Evolutionary conservation across 2,888 invertebrate species (phyloP), one percentile per base, ranked within the genome.

Genomic region (Keiferia lycopersicella): DNA sequence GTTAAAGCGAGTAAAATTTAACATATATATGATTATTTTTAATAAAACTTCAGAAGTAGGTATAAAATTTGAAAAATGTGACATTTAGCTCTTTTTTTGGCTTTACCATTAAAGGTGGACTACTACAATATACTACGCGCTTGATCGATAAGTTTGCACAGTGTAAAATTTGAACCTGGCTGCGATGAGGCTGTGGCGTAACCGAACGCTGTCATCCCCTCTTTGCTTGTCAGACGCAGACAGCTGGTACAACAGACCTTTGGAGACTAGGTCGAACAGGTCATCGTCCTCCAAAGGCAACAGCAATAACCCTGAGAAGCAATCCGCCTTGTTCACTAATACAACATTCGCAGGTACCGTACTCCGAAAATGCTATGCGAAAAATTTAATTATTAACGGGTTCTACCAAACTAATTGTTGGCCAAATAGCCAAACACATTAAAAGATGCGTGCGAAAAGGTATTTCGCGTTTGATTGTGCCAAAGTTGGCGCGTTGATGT

Each of bases 211-310:
- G 1, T 70, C 73, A 0, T 18, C 58, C 0, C 74, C 76, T 0
- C 86, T 76, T 0, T 45, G 2, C 0, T 38, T 3, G 61, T 86
- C 79, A 0, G 81, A 76, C 0, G 82, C 79, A 0, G 84, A 76
- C 26, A 91, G 69, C 45, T 88, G 88, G 81, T 83, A 86, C 4
- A 81, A 51, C 0, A 88, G 2, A 0, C 82, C 86, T 0, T 73
- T 67, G 0, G 85, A 77, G 6, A 82, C 82, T 11, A 83, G 30
- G 2, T 77, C 74, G 66, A 90, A 91, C 6, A 79, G 66, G 0
- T 69, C 68, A 3, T 87, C 84, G 2, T 84, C 80, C 58, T 84
- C 82, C 45, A 87, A 11, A 1, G 14, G 1, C n/a, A 14, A 14
- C 41, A 41, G 8, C 34, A 34, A 34, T 1, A 4, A 7, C 1